These are phyloP conservation scores for Isoperla grammatica DNA, from an alignment of 2,888 invertebrate species.

Conservation along the genomic window DNA sequence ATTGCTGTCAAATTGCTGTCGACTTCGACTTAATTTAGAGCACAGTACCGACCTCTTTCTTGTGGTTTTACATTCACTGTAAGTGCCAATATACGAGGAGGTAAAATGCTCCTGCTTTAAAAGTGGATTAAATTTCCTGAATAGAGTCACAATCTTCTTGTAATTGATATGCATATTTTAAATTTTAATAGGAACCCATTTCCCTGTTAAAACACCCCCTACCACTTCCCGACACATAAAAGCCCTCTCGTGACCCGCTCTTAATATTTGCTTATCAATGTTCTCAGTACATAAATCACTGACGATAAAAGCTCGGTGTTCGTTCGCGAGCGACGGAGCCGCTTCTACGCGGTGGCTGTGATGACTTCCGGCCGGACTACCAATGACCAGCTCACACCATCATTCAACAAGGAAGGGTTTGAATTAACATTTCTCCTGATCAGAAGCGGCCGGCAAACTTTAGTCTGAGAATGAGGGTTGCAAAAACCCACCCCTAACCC, in stretches of 20 bases:
- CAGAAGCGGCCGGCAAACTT: no score
- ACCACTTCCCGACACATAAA: background rate
- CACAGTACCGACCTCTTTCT: no score
- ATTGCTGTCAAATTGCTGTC: no score
- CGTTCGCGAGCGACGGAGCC: background rate
- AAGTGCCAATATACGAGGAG: no score
- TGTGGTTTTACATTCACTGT: no score
- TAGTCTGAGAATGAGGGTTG: no score
- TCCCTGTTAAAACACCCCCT: background rate
- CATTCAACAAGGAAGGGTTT: constrained; percentile 1
- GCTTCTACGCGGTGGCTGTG: background rate
- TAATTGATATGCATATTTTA: constrained; percentile 9
- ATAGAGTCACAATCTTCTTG: no score
- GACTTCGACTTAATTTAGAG: no score
- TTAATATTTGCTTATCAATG: constrained; percentile 14
- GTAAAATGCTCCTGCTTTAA: no score
- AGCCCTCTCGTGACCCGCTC: background rate
- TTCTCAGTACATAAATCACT: constrained; percentile 15
- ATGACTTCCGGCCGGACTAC: constrained; percentile 6
- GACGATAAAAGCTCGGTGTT: background rate
- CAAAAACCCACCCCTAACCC: no score
- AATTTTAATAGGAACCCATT: background rate
- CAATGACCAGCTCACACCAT: background rate
- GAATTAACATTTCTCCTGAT: no score
- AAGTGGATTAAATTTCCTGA: no score